Conservation (phyloP, 2,113 vertebrate species). For the Uria lomvia region DNA sequence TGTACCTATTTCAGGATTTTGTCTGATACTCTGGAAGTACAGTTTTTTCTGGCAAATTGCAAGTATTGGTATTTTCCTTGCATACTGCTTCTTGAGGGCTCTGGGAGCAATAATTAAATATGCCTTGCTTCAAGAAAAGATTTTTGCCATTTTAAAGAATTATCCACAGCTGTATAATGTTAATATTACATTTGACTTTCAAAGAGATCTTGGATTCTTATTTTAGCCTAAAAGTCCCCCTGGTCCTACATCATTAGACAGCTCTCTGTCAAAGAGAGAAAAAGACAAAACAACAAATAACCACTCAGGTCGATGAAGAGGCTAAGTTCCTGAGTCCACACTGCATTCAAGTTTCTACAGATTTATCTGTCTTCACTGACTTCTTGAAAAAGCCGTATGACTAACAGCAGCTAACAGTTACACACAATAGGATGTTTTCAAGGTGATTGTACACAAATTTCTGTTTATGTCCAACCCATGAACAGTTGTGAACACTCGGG, state of each 20-base stretch:
- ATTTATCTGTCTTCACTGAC: neutral
- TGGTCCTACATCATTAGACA: neutral
- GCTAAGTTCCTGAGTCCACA: neutral
- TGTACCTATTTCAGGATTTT: neutral
- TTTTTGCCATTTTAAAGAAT: neutral
- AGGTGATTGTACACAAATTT: neutral
- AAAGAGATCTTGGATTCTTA: neutral
- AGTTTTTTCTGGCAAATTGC: neutral
- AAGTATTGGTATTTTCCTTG: neutral
- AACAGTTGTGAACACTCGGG: neutral
- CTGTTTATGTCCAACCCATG: neutral
- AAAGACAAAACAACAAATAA: neutral
- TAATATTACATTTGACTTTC: neutral
- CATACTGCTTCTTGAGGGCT: neutral
- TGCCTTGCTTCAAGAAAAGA: neutral
- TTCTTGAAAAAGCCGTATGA: neutral
- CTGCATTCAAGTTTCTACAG: neutral
- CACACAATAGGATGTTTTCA: neutral
- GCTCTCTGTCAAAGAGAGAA: neutral
- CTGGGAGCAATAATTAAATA: neutral
- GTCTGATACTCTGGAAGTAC: neutral
- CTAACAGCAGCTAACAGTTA: neutral
- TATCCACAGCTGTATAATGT: neutral
- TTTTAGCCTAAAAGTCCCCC: slow-evolving; percentile 5
- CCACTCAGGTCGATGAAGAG: neutral